These are phyloP conservation scores for Tragelaphus imberbis DNA, from an alignment of 2,113 vertebrate species.

Conservation along the genomic window DNA sequence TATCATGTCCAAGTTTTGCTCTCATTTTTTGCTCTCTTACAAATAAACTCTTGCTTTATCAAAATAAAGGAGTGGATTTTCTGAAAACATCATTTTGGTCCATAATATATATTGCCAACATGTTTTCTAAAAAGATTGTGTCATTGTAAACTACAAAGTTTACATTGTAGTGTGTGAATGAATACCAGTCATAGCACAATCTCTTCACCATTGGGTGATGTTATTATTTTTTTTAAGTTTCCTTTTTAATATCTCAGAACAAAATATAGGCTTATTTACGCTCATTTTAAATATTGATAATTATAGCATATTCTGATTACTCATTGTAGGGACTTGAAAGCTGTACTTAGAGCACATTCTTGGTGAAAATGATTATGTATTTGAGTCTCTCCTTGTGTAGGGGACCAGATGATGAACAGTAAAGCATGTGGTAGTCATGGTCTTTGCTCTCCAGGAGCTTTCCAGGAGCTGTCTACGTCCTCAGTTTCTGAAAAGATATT, in stretches of 20 bases:
- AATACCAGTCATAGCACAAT: not conserved
- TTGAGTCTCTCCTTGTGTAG: not conserved
- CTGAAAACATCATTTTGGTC: not conserved
- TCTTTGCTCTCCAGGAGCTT: not conserved
- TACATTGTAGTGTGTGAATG: not conserved
- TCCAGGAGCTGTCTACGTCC: not conserved
- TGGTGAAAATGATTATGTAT: not conserved
- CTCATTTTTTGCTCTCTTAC: not conserved
- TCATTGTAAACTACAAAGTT: not conserved
- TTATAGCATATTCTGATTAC: not conserved
- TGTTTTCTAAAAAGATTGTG: not conserved
- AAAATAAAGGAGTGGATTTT: not conserved
- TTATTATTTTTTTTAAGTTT: not conserved
- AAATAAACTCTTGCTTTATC: not conserved
- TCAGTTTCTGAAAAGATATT: not conserved
- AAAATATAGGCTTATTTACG: not conserved
- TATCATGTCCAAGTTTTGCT: not conserved
- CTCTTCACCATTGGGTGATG: not conserved
- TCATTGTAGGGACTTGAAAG: not conserved
- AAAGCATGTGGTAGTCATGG: not conserved
- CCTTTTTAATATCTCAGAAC: not conserved
- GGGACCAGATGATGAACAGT: not conserved
- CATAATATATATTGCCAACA: not conserved
- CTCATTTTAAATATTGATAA: not conserved
- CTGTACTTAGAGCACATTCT: not conserved